Evolutionary conservation across 2,797 vertebrate species (phyloP).

Genomic region (Micrastur ruficollis): DNA sequence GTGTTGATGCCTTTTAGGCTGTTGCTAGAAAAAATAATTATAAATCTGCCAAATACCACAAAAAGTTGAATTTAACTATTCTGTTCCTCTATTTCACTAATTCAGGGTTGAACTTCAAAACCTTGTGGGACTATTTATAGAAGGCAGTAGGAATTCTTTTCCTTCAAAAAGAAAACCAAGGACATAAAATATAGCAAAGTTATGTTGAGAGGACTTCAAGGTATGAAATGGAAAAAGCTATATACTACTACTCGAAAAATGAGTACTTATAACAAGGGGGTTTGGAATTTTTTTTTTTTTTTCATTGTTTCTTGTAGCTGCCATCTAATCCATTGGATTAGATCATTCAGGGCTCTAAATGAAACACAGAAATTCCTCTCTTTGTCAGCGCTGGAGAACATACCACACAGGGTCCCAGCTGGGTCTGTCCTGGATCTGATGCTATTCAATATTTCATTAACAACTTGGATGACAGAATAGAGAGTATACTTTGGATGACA

Average conservation of each 20-base stretch:
- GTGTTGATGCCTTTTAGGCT: not conserved
- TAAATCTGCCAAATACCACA: not conserved
- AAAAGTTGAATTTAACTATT: not conserved
- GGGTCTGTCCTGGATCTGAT: conserved; percentile 14
- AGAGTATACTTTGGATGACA: conserved; percentile 55
- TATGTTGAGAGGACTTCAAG: not conserved
- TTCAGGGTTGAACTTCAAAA: not conserved
- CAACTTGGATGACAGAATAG: conserved; percentile 37
- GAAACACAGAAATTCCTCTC: conserved; percentile 30
- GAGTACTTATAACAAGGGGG: not conserved
- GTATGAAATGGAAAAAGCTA: not conserved
- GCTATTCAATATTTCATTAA: conserved; percentile 53
- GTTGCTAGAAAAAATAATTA: not conserved
- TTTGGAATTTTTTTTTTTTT: not conserved
- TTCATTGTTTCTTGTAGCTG: not conserved
- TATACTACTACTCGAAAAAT: not conserved
- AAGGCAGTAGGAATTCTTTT: not conserved
- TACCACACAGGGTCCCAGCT: not conserved
- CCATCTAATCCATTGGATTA: not conserved
- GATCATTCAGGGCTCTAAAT: conserved; percentile 37
- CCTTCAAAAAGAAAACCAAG: not conserved
- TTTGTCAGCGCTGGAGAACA: conserved; percentile 18
- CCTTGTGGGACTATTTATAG: not conserved
- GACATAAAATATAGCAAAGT: not conserved
- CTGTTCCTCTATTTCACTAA: not conserved